Evolutionary conservation across 2,113 vertebrate genomes (phyloP).

Genomic region (Phylloscopus trochilus): DNA sequence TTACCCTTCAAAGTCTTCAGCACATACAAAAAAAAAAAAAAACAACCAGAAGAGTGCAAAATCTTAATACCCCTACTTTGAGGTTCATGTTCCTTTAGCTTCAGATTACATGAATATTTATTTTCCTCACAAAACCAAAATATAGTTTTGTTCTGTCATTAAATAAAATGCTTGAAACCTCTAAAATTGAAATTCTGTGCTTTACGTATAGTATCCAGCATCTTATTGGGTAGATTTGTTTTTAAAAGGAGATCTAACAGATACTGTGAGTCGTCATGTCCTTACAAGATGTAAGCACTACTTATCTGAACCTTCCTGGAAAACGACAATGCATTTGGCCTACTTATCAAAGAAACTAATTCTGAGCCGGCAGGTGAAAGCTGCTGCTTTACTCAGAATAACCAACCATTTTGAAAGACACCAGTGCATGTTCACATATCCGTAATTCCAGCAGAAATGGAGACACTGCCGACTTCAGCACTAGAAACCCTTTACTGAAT

Average conservation of each 20-base stretch:
- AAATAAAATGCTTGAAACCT: not conserved
- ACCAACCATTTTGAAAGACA: not conserved
- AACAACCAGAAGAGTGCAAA: not conserved
- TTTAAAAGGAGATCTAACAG: not conserved
- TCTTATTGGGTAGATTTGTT: not conserved
- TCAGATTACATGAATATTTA: not conserved
- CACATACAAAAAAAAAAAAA: not conserved
- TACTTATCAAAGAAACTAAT: not conserved
- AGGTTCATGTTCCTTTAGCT: not conserved
- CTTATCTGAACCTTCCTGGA: not conserved
- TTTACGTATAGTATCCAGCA: not conserved
- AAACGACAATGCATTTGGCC: not conserved
- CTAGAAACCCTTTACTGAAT: not conserved
- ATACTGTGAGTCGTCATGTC: not conserved
- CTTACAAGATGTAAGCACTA: not conserved
- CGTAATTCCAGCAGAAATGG: not conserved
- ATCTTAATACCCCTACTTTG: not conserved
- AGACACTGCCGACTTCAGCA: not conserved
- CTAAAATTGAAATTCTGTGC: not conserved
- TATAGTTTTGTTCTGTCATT: not conserved
- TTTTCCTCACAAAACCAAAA: not conserved
- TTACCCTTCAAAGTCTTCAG: not conserved
- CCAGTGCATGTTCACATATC: not conserved
- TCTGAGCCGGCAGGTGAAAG: not conserved
- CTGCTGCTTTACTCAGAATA: not conserved